phyloP scores from a whole-genome alignment of 2,888 invertebrate species.

The Acanthacorydalis orientalis region DNA sequence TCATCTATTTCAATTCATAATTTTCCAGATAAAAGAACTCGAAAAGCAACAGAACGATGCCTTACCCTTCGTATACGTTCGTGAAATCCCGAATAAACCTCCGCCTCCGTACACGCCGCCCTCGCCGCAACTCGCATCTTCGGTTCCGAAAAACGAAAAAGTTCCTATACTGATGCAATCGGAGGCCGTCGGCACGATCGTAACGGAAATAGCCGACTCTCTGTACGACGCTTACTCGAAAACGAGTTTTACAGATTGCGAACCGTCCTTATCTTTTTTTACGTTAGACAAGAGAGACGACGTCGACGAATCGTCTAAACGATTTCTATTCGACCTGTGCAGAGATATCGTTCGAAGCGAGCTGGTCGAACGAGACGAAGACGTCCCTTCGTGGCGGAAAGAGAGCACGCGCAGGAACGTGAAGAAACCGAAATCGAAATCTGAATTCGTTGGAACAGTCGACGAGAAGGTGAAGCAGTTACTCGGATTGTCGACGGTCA shows the following conservation, averaged over 20 bases:
- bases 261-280: constrained; percentile 16
- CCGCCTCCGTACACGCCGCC: constrained; percentile 62
- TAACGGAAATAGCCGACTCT: constrained; percentile 26
- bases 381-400: constrained; percentile 34
- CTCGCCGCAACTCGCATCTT: constrained; percentile 13
- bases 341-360: constrained; percentile 34
- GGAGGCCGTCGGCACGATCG: constrained; percentile 29
- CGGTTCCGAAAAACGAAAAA: constrained; percentile 19
- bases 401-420: constrained; percentile 24
- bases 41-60: constrained; percentile 34
- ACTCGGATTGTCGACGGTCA: constrained; percentile 32
- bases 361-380: constrained; percentile 21
- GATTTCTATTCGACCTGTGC: constrained; percentile 43
- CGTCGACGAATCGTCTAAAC: constrained; percentile 32
- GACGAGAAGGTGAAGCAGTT: constrained; percentile 32
- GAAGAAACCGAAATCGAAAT: constrained; percentile 28
- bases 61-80: constrained; percentile 34
- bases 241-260: constrained; percentile 17
- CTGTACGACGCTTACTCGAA: constrained; percentile 26
- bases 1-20: background rate
- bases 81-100: constrained; percentile 58
- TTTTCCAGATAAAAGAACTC: constrained; percentile 37
- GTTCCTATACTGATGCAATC: constrained; percentile 26
- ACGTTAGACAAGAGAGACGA: constrained; percentile 17
- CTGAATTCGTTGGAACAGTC: constrained; percentile 30